Evolutionary conservation across 23 tunicate species (phyloP).

Genomic region (Phallusia fumigata): DNA sequence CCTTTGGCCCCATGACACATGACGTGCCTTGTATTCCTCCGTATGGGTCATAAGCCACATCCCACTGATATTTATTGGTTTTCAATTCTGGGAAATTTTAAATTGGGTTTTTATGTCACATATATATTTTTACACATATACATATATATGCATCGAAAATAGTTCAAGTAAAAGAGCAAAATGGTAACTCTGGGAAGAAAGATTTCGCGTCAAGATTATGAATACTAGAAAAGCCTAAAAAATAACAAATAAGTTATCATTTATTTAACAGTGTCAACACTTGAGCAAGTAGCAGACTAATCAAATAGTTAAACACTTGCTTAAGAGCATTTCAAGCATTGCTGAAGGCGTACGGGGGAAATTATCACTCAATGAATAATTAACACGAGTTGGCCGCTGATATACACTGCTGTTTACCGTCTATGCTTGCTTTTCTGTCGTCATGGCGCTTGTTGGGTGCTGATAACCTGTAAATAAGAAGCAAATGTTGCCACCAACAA

Average conservation of each 20-base stretch:
- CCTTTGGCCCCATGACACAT: slow-evolving; percentile 1
- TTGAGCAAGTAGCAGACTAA: no score
- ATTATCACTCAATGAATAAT: background rate
- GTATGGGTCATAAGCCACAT: background rate
- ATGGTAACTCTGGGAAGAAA: no score
- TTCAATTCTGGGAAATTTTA: no score
- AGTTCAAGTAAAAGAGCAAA: no score
- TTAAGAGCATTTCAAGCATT: background rate
- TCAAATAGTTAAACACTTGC: background rate
- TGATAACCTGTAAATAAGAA: background rate
- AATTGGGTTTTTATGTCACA: no score
- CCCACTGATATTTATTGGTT: slow-evolving; percentile 1
- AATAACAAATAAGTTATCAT: background rate
- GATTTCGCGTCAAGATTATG: background rate
- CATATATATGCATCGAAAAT: no score
- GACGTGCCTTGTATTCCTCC: slow-evolving; percentile 12
- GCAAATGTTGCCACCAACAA: no score
- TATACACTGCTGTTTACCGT: background rate
- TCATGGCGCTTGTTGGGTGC: background rate
- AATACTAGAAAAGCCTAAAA: background rate
- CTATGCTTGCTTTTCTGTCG: background rate
- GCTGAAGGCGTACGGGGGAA: background rate
- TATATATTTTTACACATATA: no score
- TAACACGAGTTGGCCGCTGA: background rate
- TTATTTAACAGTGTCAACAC: background rate